phyloP scores from a whole-genome alignment of 1,140 invertebrate species.

The Lepeophtheirus salmonis region DNA sequence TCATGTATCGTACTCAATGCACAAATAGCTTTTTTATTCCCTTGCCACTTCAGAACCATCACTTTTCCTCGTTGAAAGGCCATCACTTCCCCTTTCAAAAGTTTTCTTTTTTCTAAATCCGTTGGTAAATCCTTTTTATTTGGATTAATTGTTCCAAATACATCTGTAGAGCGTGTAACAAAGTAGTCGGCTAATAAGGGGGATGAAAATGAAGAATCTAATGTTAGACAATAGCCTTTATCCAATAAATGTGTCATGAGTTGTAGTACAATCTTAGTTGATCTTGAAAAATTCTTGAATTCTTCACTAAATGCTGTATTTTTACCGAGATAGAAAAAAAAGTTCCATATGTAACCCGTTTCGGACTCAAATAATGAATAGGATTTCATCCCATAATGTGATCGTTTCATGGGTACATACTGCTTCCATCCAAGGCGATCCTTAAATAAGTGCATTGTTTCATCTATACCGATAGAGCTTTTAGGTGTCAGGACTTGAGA shows the following conservation, averaged over 20 bases:
- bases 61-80: not conserved
- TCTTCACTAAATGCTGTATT: not conserved
- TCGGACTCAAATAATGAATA: not conserved
- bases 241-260: not conserved
- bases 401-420: not conserved
- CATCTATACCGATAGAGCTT: not conserved
- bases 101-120: not conserved
- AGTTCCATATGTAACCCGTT: not conserved
- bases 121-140: not conserved
- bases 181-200: not conserved
- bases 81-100: not conserved
- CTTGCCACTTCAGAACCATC: not conserved
- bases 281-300: not conserved
- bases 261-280: not conserved
- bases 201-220: not conserved
- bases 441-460: not conserved
- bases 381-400: not conserved
- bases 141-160: not conserved
- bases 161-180: not conserved
- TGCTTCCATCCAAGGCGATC: not conserved
- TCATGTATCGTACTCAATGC: not conserved
- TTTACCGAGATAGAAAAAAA: not conserved
- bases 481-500: not conserved
- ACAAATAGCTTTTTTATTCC: not conserved
- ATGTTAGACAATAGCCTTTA: not conserved